Base-by-base conservation (phyloP, 2,113 vertebrate species). In the Rhea pennata region DNA sequence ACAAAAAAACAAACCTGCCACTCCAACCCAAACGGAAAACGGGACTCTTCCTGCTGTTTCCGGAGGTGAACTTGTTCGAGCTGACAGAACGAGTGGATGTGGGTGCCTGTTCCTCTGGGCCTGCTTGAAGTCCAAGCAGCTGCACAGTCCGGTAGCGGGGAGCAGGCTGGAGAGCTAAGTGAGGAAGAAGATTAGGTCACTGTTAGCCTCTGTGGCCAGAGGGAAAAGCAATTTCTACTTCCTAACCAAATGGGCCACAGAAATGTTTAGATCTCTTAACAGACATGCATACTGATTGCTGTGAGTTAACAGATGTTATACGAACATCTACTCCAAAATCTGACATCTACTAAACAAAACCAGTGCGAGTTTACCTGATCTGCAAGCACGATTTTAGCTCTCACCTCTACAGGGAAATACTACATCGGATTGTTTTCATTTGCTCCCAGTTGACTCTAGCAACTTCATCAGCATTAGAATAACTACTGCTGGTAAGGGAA, bases 111-210 rank as follows among this genome's bases (percentile, higher is more conserved):
- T 14, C 8, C 46, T 88, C 79, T 65, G 27, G 59, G 23, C 14
- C 20, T 54, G 15, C 53, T 12, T 50, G 3, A 76, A 78, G 78
- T 10, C 59, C 39, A 66, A 88, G 15, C 9, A 36, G 8, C 66
- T 42, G 10, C 31, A 21, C 4, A 54, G 24, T 8, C 24, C 5
- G 5, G 31, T 48, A 64, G 66, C 36, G 61, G 53, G 19, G 53
- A 87, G 48, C 46, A 51, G 26, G 54, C 39, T 20, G 0, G 0
- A 3, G 6, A 7, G 17, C 13, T 56, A 44, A 22, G 42, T 1
- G 51, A 75, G 21, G 14, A 88, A 66, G 44, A 36, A 61, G 76
- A 50, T 50, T 10, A 15, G 2, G 4, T 64, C 42, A 14, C 23
- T 13, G 9, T 53, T 19, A 74, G 14, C 8, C 42, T 70, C 16